Percentiles rank a stretch among this genome's conserved stretches.
Evolutionary conservation across 2,888 invertebrate genomes (phyloP).

Genomic region (Pseudolycoriella hygida): DNA sequence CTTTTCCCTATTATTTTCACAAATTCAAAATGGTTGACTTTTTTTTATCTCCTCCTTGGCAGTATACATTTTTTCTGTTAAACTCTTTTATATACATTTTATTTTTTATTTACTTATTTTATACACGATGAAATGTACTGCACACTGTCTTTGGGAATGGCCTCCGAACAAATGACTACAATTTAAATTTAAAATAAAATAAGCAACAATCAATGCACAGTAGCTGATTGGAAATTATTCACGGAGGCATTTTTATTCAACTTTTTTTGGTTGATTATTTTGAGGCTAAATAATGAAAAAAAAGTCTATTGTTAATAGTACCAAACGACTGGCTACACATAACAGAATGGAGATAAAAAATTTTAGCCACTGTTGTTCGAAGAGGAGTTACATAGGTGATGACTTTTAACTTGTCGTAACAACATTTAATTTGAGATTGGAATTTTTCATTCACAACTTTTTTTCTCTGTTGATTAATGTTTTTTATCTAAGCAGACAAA

Average conservation of each 20-base stretch:
- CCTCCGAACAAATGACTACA: background rate
- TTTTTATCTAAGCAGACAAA: background rate
- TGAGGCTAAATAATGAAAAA: no score
- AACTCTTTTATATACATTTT: no score
- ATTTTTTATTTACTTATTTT: no score
- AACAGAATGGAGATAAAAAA: no score
- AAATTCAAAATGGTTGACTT: no score
- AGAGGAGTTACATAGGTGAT: background rate
- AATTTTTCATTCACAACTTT: background rate
- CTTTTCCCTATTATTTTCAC: no score
- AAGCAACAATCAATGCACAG: conserved; percentile 1
- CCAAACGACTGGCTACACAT: background rate
- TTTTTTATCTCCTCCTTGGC: no score
- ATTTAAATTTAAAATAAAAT: no score
- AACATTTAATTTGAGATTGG: background rate
- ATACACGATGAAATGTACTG: background rate
- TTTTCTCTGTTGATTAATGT: background rate
- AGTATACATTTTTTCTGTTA: no score
- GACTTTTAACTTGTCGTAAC: background rate
- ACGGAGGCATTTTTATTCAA: background rate
- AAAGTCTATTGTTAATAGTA: background rate
- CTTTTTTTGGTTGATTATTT: background rate
- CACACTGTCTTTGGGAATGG: background rate
- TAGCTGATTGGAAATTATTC: conserved; percentile 1
- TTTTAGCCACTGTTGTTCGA: no score